Conservation (phyloP, 1,140 invertebrate species). For the Drosophila littoralis region DNA sequence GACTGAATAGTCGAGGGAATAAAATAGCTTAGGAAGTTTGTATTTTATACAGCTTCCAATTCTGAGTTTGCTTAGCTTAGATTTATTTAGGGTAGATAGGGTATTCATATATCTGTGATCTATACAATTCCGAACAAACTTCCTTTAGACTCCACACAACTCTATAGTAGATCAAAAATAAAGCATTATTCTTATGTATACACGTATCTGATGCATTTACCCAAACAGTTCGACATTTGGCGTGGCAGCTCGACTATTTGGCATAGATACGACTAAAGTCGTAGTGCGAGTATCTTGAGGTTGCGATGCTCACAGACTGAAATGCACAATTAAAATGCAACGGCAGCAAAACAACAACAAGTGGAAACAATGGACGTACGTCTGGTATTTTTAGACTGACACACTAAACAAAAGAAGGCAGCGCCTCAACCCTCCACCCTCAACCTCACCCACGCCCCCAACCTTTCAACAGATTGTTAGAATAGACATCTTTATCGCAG, state of each 20-base stretch:
- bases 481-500: slow-evolving; percentile 30
- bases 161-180: neutral
- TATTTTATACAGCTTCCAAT: no score
- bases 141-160: neutral
- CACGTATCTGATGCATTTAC: slow-evolving; percentile 9
- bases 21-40: no score
- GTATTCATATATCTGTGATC: no score
- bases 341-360: neutral
- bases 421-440: slow-evolving; percentile 8
- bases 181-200: neutral
- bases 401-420: slow-evolving; percentile 61
- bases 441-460: neutral
- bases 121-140: neutral
- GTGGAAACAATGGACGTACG: slow-evolving; percentile 56
- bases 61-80: no score
- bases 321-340: slow-evolving; percentile 69
- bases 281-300: slow-evolving; percentile 45
- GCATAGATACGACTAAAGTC: slow-evolving; percentile 27
- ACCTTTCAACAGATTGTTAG: slow-evolving; percentile 11
- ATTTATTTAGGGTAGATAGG: no score
- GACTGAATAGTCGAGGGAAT: no score
- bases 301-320: slow-evolving; percentile 40
- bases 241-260: slow-evolving; percentile 33
- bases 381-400: slow-evolving; percentile 68
- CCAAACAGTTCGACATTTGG: slow-evolving; percentile 48